Evolutionary conservation across 2,113 vertebrate genomes (phyloP).

Genomic region (Fregata magnificens): DNA sequence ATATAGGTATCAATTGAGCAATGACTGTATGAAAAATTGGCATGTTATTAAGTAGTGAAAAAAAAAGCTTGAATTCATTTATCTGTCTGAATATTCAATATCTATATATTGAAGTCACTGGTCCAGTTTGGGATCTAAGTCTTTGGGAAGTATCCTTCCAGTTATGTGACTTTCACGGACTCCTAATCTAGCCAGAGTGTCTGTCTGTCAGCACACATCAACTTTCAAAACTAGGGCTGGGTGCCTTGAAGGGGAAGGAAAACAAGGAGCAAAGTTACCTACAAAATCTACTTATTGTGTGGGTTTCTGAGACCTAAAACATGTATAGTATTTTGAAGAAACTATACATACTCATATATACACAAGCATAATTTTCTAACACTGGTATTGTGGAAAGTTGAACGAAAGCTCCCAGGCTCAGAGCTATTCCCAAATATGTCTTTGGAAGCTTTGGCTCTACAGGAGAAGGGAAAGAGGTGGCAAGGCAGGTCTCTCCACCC

Average conservation of each 20-base stretch:
- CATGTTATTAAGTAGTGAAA: background rate
- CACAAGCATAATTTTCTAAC: background rate
- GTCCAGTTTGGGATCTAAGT: background rate
- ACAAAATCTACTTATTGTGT: background rate
- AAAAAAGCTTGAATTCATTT: background rate
- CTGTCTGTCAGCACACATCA: background rate
- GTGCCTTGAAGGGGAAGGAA: background rate
- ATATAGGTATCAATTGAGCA: background rate
- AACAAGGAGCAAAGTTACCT: background rate
- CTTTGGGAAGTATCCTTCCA: background rate
- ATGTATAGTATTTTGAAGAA: background rate
- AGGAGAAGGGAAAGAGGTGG: background rate
- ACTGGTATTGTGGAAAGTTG: background rate
- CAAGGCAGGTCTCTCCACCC: background rate
- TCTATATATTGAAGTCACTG: background rate
- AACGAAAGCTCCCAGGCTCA: background rate
- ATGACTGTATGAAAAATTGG: background rate
- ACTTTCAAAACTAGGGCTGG: background rate
- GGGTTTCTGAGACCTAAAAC: background rate
- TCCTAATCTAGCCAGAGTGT: background rate
- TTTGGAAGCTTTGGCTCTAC: background rate
- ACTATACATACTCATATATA: background rate
- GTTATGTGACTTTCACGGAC: background rate
- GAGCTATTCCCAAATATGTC: background rate
- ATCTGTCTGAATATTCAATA: background rate